phyloP scores from a whole-genome alignment of 2,888 invertebrate species.

The Gisinianus flammeolus region DNA sequence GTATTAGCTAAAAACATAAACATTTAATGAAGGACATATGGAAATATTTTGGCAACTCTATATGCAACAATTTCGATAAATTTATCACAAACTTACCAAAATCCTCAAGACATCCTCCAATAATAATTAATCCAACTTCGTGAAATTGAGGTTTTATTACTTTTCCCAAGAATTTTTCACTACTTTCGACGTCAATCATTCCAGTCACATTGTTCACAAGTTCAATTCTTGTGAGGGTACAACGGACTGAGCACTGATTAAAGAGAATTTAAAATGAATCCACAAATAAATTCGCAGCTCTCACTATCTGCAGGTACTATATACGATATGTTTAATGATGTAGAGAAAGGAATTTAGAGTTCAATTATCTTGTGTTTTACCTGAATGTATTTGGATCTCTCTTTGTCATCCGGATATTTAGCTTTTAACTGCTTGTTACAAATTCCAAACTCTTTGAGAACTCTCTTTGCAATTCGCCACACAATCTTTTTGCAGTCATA shows the following conservation, averaged over 20 bases:
- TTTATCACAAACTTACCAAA: conserved; percentile 38
- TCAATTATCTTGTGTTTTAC: too few species aligned
- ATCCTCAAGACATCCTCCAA: conserved; percentile 38
- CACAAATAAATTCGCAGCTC: background rate
- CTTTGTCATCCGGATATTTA: conserved; percentile 36
- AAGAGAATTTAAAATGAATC: background rate
- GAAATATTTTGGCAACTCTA: too few species aligned
- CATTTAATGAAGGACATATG: too few species aligned
- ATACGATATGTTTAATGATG: background rate
- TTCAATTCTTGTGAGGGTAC: background rate
- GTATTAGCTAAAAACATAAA: background rate
- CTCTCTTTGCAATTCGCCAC: conserved; percentile 48
- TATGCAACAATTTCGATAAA: too few species aligned
- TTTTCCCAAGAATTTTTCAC: conserved; percentile 8
- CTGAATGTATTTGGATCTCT: conserved; percentile 38
- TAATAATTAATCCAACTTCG: conserved; percentile 25
- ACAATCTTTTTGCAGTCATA: conserved; percentile 49
- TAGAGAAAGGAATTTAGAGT: background rate
- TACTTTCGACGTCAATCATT: conserved; percentile 4
- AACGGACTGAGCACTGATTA: background rate
- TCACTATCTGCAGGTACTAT: background rate
- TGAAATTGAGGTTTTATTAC: conserved; percentile 36
- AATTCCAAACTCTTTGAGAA: conserved; percentile 44
- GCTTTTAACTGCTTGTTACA: conserved; percentile 48
- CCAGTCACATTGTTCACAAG: conserved; percentile 25